These are phyloP conservation scores for Pentamera pediparva DNA, from an alignment of 53 echinoderm and acorn worm genomes.

Conservation along the genomic window DNA sequence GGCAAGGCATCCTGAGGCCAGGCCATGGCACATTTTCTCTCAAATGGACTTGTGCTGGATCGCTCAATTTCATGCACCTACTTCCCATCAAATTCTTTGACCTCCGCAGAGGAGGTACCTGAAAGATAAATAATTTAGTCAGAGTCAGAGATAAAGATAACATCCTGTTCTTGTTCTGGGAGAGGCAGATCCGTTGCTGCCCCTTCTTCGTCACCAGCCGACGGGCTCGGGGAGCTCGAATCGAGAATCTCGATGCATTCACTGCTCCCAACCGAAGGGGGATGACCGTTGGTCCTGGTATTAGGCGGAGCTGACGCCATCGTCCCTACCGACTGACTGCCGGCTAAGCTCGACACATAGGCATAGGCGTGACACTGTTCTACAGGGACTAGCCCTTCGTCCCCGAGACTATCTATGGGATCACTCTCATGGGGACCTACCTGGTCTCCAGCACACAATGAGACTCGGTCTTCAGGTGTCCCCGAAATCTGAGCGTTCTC, in stretches of 20 bases:
- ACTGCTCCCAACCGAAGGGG: neutral
- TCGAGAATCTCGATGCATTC: slow-evolving; percentile 26
- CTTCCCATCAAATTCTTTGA: too few relatives aligned
- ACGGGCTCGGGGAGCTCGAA: slow-evolving; percentile 17
- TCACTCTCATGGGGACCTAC: too few relatives aligned
- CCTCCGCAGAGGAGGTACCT: too few relatives aligned
- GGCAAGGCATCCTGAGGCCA: too few relatives aligned
- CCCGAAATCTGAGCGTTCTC: too few relatives aligned
- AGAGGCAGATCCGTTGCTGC: too few relatives aligned
- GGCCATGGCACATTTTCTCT: too few relatives aligned
- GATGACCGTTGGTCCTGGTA: neutral
- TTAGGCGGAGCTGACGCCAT: neutral
- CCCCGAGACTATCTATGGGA: slow-evolving; percentile 6
- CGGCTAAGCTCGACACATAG: neutral
- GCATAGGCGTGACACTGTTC: slow-evolving; percentile 17
- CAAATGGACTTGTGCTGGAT: too few relatives aligned
- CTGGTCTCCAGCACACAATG: too few relatives aligned
- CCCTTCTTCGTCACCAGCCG: neutral
- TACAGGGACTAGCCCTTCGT: slow-evolving; percentile 12
- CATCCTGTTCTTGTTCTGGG: slow-evolving; percentile 7
- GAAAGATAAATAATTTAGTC: too few relatives aligned
- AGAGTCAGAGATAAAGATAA: slow-evolving; percentile 21
- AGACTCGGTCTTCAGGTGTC: too few relatives aligned
- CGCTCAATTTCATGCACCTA: too few relatives aligned
- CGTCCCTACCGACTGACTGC: neutral